phyloP scores from a whole-genome alignment of 2,888 invertebrate species.

The Agriopis marginaria region DNA sequence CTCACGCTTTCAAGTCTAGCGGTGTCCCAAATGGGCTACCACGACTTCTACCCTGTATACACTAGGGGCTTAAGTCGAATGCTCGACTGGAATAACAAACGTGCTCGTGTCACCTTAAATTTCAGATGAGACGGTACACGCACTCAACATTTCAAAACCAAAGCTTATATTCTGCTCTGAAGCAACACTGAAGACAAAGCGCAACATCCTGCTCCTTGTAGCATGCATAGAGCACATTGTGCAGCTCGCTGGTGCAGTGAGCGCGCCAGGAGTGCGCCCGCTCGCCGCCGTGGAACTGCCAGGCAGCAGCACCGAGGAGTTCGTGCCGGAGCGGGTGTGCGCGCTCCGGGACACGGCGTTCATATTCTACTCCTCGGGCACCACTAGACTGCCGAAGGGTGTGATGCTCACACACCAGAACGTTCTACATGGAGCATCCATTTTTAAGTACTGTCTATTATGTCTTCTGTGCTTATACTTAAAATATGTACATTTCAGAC shows the following conservation, averaged over 20 bases:
- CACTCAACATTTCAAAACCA: constrained; percentile 88
- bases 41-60: no score
- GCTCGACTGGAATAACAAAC: no score
- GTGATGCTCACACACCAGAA: constrained; percentile 88
- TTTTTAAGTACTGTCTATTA: constrained; percentile 39
- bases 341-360: constrained; percentile 50
- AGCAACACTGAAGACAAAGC: constrained; percentile 46
- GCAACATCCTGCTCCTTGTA: constrained; percentile 42
- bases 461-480: no score
- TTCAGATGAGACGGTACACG: constrained; percentile 88
- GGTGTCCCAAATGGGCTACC: no score
- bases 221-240: constrained; percentile 79
- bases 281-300: not conserved
- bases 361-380: constrained; percentile 87
- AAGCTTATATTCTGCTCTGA: constrained; percentile 87
- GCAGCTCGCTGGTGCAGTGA: constrained; percentile 26
- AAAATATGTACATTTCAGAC: no score
- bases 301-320: constrained; percentile 33
- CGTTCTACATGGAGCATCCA: constrained; percentile 57
- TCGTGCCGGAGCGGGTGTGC: constrained; percentile 43
- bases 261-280: not conserved
- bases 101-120: not conserved
- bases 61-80: no score
- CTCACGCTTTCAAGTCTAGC: no score
- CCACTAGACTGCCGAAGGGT: constrained; percentile 92